Conservation (phyloP, 2,113 vertebrate genomes). For the Pica pica region DNA sequence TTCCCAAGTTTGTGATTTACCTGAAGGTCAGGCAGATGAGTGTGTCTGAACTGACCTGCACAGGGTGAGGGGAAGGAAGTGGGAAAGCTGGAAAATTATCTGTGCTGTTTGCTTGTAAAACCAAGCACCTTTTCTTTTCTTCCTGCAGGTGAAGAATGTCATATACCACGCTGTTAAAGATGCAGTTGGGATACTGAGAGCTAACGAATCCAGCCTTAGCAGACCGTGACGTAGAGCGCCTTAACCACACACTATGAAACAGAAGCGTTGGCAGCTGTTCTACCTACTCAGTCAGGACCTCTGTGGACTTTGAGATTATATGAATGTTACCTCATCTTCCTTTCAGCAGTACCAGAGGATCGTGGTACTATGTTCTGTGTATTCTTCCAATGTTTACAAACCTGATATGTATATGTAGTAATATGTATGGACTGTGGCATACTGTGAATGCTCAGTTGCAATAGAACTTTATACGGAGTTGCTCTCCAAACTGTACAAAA, state of each 20-base stretch:
- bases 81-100: fast-evolving
- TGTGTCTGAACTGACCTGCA: fast-evolving
- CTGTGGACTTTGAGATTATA: slow-evolving; percentile 74
- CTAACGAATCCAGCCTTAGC: slow-evolving; percentile 70
- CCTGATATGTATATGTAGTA: slow-evolving; percentile 75
- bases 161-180: slow-evolving; percentile 83
- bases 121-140: neutral
- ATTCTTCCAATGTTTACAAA: slow-evolving; percentile 79
- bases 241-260: slow-evolving; percentile 43
- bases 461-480: slow-evolving; percentile 59
- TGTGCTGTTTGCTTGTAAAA: neutral
- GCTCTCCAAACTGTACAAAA: slow-evolving; percentile 66
- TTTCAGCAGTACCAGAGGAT: slow-evolving; percentile 69
- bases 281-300: slow-evolving; percentile 69
- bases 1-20: neutral
- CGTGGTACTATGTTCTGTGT: slow-evolving; percentile 71
- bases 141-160: slow-evolving; percentile 78
- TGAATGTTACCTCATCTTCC: slow-evolving; percentile 77
- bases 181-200: slow-evolving; percentile 76
- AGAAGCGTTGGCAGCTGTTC: slow-evolving; percentile 72
- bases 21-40: fast-evolving
- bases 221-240: slow-evolving; percentile 50
- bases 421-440: slow-evolving; percentile 67
- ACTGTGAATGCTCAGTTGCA: slow-evolving; percentile 74
- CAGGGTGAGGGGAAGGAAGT: fast-evolving